Conservation (phyloP, 1,140 invertebrate genomes). For the Listronotus oregonensis region DNA sequence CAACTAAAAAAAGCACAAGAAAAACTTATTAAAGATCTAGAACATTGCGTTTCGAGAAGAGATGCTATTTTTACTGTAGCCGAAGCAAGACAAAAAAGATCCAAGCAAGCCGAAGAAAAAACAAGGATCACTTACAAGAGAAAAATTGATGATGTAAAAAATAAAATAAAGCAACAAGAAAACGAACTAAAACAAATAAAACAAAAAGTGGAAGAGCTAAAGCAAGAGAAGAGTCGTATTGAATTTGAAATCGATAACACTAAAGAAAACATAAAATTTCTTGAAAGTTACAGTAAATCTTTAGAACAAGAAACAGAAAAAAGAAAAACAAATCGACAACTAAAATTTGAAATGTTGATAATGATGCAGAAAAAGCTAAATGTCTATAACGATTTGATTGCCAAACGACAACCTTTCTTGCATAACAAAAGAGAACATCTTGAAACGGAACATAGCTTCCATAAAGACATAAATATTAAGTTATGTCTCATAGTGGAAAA, state of each 20-base stretch:
- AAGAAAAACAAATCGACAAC: conserved; percentile 56
- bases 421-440: conserved; percentile 58
- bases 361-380: conserved; percentile 65
- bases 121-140: conserved; percentile 51
- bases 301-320: conserved; percentile 56
- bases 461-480: conserved; percentile 58
- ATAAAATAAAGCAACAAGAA: conserved; percentile 62
- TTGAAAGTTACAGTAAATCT: conserved; percentile 16
- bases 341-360: conserved; percentile 65
- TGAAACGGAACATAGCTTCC: conserved; percentile 58
- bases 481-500: conserved; percentile 61
- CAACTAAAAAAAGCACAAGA: conserved; percentile 75
- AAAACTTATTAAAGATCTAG: conserved; percentile 75
- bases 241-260: conserved; percentile 32
- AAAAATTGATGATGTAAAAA: conserved; percentile 63
- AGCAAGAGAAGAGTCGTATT: conserved; percentile 39
- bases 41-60: conserved; percentile 72
- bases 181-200: conserved; percentile 53
- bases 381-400: conserved; percentile 60
- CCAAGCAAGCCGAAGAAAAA: conserved; percentile 43
- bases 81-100: conserved; percentile 61
- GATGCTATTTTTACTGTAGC: conserved; percentile 68
- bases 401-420: conserved; percentile 57
- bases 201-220: conserved; percentile 49
- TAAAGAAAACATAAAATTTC: conserved; percentile 40